Evolutionary conservation across 1,140 invertebrate species (phyloP).

Genomic region (Cephus cinctus): DNA sequence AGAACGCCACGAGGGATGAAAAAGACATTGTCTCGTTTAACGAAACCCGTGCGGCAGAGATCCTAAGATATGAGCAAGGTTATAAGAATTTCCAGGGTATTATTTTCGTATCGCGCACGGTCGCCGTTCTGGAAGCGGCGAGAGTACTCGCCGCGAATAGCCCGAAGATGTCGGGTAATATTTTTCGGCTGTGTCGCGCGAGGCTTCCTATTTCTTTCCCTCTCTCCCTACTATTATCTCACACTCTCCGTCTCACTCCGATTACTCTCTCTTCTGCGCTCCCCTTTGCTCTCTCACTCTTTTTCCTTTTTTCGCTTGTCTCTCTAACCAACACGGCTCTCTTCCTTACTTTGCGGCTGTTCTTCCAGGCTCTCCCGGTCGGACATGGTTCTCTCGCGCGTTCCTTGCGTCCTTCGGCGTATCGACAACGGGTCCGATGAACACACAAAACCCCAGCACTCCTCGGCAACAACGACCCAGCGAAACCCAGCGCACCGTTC

Average conservation of each 20-base stretch:
- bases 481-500: constrained; percentile 22
- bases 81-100: no score
- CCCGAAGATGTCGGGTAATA: constrained; percentile 6
- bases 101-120: no score
- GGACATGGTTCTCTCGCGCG: constrained; percentile 54
- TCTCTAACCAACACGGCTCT: no score
- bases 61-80: background rate
- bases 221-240: no score
- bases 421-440: constrained; percentile 25
- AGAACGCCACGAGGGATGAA: constrained; percentile 33
- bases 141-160: background rate
- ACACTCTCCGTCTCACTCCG: no score
- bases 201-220: no score
- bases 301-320: constrained; percentile 2
- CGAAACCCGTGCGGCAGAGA: background rate
- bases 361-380: constrained; percentile 63
- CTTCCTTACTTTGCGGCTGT: constrained; percentile 58
- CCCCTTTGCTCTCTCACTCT: no score
- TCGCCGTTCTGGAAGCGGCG: background rate
- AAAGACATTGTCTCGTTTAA: background rate
- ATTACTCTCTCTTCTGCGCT: no score
- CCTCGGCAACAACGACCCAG: constrained; percentile 21
- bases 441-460: constrained; percentile 29
- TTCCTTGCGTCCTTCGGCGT: constrained; percentile 29
- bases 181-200: no score